Percentiles rank a stretch among this genome's conserved stretches.
phyloP scores from a whole-genome alignment of 64 coral and sea anemone species.

The Pocillopora damicornis region DNA sequence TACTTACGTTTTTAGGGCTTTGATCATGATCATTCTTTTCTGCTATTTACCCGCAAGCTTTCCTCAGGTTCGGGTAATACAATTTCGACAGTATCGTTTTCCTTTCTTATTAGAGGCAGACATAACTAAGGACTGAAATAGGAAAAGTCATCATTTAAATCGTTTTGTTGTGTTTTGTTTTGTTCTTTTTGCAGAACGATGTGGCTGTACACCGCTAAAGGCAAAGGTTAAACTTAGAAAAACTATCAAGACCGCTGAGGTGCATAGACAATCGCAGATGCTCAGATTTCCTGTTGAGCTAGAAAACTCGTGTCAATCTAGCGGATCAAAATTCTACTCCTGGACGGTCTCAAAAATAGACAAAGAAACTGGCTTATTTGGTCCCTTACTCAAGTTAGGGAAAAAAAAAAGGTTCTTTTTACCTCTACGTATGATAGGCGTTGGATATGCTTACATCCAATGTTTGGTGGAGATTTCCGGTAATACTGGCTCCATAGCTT shows the following conservation, averaged over 20 bases:
- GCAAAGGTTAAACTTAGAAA: not conserved
- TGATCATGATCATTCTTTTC: too few relatives aligned
- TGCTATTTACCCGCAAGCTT: too few relatives aligned
- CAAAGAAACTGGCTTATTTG: constrained; percentile 17
- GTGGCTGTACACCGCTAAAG: constrained; percentile 30
- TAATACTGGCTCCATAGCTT: not conserved
- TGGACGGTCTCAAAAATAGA: constrained; percentile 18
- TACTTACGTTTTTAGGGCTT: too few relatives aligned
- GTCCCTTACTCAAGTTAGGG: not conserved
- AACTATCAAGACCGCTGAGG: not conserved
- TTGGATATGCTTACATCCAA: constrained; percentile 35
- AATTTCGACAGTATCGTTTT: too few relatives aligned
- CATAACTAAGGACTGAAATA: too few relatives aligned
- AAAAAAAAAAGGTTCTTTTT: not conserved
- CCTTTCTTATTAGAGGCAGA: too few relatives aligned
- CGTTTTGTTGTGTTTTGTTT: too few relatives aligned
- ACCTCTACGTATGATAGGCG: not conserved
- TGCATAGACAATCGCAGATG: not conserved
- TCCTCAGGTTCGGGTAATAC: too few relatives aligned
- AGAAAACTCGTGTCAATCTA: not conserved
- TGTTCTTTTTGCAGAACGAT: constrained; percentile 19
- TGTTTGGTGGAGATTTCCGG: constrained; percentile 12
- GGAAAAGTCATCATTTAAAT: too few relatives aligned
- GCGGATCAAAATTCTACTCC: not conserved
- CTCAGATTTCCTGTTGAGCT: not conserved